These are phyloP conservation scores for Bryconaethiops microstoma DNA, from an alignment of 2,797 vertebrate species.

Conservation along the genomic window DNA sequence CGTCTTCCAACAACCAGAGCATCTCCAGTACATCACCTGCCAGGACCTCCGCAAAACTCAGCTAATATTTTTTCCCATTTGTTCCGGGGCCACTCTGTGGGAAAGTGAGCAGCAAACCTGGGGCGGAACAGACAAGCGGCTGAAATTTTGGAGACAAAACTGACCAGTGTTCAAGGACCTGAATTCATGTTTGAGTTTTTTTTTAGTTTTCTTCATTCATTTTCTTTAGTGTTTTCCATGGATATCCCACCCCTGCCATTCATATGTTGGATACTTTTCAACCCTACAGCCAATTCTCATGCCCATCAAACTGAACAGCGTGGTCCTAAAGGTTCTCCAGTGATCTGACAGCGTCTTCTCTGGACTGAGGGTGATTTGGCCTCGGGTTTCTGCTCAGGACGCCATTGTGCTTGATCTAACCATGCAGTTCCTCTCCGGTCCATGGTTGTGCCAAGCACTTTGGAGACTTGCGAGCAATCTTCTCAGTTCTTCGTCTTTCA, in stretches of 20 bases:
- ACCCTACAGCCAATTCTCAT: slow-evolving; percentile 23
- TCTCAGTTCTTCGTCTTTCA: not conserved
- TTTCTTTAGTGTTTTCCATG: slow-evolving; percentile 20
- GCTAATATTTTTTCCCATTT: slow-evolving; percentile 1
- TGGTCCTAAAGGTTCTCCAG: not conserved
- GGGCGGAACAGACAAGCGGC: not conserved
- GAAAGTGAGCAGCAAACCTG: not conserved
- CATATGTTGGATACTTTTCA: slow-evolving; percentile 18
- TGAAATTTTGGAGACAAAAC: not conserved
- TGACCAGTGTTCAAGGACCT: slow-evolving; percentile 1
- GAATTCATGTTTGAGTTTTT: not conserved
- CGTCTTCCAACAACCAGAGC: slow-evolving; percentile 34
- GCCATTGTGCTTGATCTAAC: slow-evolving; percentile 90
- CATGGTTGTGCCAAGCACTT: slow-evolving; percentile 88
- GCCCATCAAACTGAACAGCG: slow-evolving; percentile 1
- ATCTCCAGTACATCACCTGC: slow-evolving; percentile 31
- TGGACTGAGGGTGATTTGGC: not conserved
- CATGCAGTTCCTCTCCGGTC: slow-evolving; percentile 81
- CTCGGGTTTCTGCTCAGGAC: slow-evolving; percentile 70
- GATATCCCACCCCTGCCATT: slow-evolving; percentile 20
- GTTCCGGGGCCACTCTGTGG: not conserved
- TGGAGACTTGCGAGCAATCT: slow-evolving; percentile 77
- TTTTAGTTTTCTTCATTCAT: slow-evolving; percentile 1
- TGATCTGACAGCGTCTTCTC: not conserved
- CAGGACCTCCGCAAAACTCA: slow-evolving; percentile 37